Evolutionary conservation across 2,113 vertebrate species (phyloP), one percentile per base, ranked within the genome.

Genomic region (Hepsetus odoe): DNA sequence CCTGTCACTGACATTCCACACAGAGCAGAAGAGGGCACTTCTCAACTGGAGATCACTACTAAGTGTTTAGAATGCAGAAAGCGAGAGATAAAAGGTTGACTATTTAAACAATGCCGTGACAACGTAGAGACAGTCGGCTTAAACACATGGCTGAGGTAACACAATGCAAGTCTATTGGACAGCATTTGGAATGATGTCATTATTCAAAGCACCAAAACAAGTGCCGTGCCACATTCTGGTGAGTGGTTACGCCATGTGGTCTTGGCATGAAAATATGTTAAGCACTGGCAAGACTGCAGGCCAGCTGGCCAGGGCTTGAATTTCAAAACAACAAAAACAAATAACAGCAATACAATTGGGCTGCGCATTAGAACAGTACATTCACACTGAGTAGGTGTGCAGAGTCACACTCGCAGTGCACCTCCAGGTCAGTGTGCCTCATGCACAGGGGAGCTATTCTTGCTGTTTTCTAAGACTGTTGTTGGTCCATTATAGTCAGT

Each of bases 31-130:
- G 58, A 51, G 79, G 56, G 75, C 82, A 51, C 24, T 38, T 38
- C 35, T 38, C 12, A 49, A 2, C 4, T 7, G 3, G 51, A 13
- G 51, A 80, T 77, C 85, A 83, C 26, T 74, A 74, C 82, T 87
- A 88, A 91, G 85, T 88, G 87, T 33, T 84, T 72, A 38, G 70
- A 3, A 46, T 1, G 24, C 84, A 86, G 86, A 91, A 92, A 89
- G 80, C 58, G 26, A 68, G 6, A 74, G 44, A 73, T 53, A 35
- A 80, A 82, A 71, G 71, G 38, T 33, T 22, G 71, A 70, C 26
- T 67, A 26, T 71, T 49, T 77, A 74, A 80, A 56, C 33, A 33
- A 59, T 80, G 44, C 55, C 38, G 4, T 38, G 32, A 49, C 22
- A 61, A n/a, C n/a, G n/a, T n/a, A n/a, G n/a, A n/a, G 67, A 49